Evolutionary conservation across 2,113 vertebrate genomes (phyloP).

Genomic region (Vulpes ferrilata): DNA sequence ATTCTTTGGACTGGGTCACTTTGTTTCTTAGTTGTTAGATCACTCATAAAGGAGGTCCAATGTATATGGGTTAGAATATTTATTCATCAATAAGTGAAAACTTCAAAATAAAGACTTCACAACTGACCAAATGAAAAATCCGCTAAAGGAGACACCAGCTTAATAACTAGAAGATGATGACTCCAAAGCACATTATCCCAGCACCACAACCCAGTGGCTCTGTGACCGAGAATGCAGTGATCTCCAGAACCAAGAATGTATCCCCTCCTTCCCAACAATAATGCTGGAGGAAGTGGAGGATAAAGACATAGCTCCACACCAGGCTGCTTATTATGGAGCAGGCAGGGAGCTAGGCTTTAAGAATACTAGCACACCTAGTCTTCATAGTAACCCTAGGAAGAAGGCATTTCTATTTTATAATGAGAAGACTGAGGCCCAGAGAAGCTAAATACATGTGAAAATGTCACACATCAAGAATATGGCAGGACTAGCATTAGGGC

Average conservation of each 20-base stretch:
- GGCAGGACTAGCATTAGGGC: rapidly evolving
- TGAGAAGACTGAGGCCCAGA: neutral
- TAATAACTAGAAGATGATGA: neutral
- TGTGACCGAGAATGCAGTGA: neutral
- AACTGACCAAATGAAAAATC: neutral
- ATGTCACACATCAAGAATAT: neutral
- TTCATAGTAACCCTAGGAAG: too few species aligned
- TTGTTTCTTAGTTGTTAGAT: neutral
- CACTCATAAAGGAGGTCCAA: neutral
- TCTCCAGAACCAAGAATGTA: too few species aligned
- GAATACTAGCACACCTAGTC: neutral
- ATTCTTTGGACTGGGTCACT: neutral
- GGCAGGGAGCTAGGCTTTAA: neutral
- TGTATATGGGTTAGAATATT: neutral
- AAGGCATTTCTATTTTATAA: neutral
- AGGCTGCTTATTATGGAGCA: neutral
- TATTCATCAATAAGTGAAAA: neutral
- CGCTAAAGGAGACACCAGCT: neutral
- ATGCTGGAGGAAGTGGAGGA: neutral
- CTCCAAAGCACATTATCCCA: neutral
- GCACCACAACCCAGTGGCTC: neutral
- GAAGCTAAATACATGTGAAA: neutral
- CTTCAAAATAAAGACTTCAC: neutral
- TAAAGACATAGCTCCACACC: neutral
- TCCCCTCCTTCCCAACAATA: neutral